These are phyloP conservation scores for Triplophysa rosa DNA, from an alignment of 2,113 vertebrate genomes.

Conservation along the genomic window DNA sequence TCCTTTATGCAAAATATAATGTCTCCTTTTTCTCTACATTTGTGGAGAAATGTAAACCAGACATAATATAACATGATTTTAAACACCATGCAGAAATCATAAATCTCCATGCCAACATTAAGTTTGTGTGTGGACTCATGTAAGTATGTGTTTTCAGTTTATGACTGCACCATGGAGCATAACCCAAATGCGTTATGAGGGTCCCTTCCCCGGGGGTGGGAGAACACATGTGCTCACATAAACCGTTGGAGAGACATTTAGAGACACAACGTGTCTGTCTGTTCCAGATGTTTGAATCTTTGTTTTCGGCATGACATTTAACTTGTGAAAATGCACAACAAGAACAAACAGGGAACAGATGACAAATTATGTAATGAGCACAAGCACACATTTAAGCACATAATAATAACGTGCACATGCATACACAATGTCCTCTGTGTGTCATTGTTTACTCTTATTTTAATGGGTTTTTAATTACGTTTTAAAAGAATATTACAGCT, in stretches of 20 bases:
- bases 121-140: neutral
- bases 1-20: too few species aligned
- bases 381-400: neutral
- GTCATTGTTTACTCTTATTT: neutral
- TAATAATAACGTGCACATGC: conserved; percentile 47
- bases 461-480: neutral
- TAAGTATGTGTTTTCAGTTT: neutral
- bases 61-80: neutral
- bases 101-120: too few species aligned
- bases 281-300: conserved; percentile 21
- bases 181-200: neutral
- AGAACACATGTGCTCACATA: neutral
- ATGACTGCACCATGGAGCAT: neutral
- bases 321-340: neutral
- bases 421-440: conserved; percentile 1
- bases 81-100: neutral
- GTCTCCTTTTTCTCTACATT: too few species aligned
- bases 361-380: neutral
- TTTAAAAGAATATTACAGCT: neutral
- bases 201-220: neutral
- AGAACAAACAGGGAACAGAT: neutral
- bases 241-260: neutral
- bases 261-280: neutral
- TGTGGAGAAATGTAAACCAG: too few species aligned
- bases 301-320: neutral